Conservation (phyloP, 2,797 vertebrate species). For the Melanotaenia boesemani region DNA sequence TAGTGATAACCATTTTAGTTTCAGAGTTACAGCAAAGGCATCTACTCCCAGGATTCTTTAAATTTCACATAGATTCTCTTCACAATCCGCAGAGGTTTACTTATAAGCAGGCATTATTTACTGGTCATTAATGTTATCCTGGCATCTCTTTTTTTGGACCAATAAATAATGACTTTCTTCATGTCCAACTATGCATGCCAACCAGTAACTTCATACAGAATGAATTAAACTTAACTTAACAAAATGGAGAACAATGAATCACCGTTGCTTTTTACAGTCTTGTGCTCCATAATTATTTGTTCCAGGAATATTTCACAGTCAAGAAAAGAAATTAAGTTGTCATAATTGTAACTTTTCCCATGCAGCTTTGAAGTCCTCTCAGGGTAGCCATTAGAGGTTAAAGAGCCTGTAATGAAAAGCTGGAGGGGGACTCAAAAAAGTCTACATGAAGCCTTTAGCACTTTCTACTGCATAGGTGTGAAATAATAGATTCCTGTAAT, state of each 20-base stretch:
- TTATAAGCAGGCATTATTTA: neutral
- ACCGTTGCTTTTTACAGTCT: neutral
- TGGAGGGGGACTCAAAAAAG: constrained; percentile 68
- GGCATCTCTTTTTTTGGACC: too few species aligned
- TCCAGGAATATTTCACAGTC: constrained; percentile 26
- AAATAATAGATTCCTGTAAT: constrained; percentile 70
- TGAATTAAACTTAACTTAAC: too few species aligned
- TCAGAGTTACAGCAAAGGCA: neutral
- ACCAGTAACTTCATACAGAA: too few species aligned
- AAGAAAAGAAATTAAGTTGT: constrained; percentile 38
- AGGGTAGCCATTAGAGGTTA: constrained; percentile 59
- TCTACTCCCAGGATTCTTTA: constrained; percentile 6
- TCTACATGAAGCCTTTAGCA: constrained; percentile 65
- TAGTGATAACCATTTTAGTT: neutral
- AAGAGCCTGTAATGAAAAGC: constrained; percentile 71
- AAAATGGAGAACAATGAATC: constrained; percentile 4
- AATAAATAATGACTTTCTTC: too few species aligned
- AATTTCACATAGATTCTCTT: constrained; percentile 1
- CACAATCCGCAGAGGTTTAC: neutral
- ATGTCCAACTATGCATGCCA: too few species aligned
- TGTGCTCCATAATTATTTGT: constrained; percentile 13
- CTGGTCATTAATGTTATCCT: too few species aligned
- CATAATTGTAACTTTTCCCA: constrained; percentile 56
- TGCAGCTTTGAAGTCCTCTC: constrained; percentile 62
- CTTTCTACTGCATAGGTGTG: constrained; percentile 61